Evolutionary conservation across 2,113 vertebrate genomes (phyloP).

Genomic region (Typhlomys cinereus): DNA sequence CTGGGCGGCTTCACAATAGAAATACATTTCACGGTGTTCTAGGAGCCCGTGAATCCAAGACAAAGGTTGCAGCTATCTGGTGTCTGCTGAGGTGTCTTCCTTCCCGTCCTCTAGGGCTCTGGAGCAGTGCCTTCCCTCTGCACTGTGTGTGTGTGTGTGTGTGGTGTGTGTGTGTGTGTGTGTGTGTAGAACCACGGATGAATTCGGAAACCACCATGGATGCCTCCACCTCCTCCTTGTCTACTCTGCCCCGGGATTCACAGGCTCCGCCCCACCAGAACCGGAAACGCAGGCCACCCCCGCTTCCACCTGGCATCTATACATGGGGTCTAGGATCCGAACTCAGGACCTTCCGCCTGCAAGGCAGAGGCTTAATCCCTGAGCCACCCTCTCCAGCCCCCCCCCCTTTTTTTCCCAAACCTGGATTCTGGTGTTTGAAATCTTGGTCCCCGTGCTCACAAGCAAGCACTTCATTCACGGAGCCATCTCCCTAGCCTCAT

Average conservation of each 20-base stretch:
- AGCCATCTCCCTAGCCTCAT: not conserved
- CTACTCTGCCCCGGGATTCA: no score
- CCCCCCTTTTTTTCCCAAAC: not conserved
- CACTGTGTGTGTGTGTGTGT: no score
- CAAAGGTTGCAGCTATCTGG: not conserved
- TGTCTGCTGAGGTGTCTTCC: not conserved
- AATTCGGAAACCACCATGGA: no score
- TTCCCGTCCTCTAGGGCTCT: not conserved
- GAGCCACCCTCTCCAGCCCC: not conserved
- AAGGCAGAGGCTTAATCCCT: no score
- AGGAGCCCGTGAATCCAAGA: not conserved
- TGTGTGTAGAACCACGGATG: no score
- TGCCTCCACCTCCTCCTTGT: no score
- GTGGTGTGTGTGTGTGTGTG: not conserved
- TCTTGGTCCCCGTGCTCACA: not conserved
- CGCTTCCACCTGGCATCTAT: no score
- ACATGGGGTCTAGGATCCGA: no score
- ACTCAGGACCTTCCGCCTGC: no score
- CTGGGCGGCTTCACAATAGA: not conserved
- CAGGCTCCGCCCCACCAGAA: no score
- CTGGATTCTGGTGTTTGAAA: not conserved
- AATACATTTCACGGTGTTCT: not conserved
- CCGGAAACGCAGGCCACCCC: no score
- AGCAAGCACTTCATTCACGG: not conserved
- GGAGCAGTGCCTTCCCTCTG: rapidly evolving